Percentiles rank a stretch among this genome's conserved stretches.
These are phyloP conservation scores for Melanostoma mellinum DNA, from an alignment of 2,888 invertebrate genomes.

Conservation along the genomic window DNA sequence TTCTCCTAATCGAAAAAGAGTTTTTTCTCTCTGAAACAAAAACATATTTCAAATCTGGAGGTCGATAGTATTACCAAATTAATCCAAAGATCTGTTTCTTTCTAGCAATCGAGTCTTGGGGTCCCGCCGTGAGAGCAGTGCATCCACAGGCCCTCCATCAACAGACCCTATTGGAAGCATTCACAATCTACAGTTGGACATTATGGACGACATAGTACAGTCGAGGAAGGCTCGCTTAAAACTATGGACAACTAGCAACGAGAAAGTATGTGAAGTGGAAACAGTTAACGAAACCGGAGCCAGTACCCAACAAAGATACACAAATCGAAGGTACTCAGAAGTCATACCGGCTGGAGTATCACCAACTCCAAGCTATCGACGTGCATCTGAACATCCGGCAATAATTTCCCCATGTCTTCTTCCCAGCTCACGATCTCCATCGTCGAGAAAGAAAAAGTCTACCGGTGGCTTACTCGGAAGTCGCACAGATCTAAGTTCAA, in stretches of 20 bases:
- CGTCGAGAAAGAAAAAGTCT: slow-evolving; percentile 79
- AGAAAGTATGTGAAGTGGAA: slow-evolving; percentile 91
- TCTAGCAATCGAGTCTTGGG: slow-evolving; percentile 78
- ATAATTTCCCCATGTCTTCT: slow-evolving; percentile 78
- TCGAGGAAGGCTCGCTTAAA: slow-evolving; percentile 92
- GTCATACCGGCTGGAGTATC: slow-evolving; percentile 83
- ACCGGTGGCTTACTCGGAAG: slow-evolving; percentile 88
- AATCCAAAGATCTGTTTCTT: background rate
- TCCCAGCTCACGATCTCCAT: slow-evolving; percentile 76
- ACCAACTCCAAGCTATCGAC: slow-evolving; percentile 85
- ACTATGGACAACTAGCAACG: slow-evolving; percentile 91
- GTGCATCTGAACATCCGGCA: slow-evolving; percentile 90
- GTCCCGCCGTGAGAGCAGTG: slow-evolving; percentile 81
- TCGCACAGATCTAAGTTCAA: slow-evolving; percentile 90
- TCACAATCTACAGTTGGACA: slow-evolving; percentile 92
- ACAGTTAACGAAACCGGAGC: slow-evolving; percentile 87
- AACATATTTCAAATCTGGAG: too few species aligned
- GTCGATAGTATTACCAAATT: too few species aligned
- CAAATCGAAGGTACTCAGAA: slow-evolving; percentile 88
- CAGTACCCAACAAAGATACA: slow-evolving; percentile 85
- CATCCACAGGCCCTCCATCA: slow-evolving; percentile 86
- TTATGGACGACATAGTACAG: slow-evolving; percentile 94
- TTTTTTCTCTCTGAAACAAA: too few species aligned
- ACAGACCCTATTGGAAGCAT: slow-evolving; percentile 89
- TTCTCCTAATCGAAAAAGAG: too few species aligned